A percentile compares a stretch with the other conserved stretches of the same genome.
phyloP scores from a whole-genome alignment of 2,113 vertebrate genomes.

The Pteruthius melanotis region DNA sequence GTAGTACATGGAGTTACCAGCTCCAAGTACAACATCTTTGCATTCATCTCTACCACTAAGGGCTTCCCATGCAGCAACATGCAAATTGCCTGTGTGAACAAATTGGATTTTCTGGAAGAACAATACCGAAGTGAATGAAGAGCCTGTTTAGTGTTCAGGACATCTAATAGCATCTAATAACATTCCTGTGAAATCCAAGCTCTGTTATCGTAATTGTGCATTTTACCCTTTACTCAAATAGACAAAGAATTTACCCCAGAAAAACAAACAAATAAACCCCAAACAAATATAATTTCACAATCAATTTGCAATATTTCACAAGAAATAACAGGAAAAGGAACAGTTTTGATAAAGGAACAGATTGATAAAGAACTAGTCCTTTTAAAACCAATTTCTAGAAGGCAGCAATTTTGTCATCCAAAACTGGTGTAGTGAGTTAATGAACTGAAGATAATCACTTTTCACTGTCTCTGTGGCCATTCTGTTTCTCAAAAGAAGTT shows the following conservation, averaged over 20 bases:
- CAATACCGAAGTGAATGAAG: neutral
- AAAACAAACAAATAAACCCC: neutral
- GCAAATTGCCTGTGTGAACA: neutral
- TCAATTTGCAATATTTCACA: neutral
- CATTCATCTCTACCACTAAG: neutral
- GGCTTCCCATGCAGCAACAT: neutral
- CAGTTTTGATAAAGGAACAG: neutral
- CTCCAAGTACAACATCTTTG: neutral
- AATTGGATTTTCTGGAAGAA: neutral
- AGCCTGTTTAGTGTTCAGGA: neutral
- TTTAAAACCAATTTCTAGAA: neutral
- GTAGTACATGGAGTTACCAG: neutral
- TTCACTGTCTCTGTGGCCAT: neutral
- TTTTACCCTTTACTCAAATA: neutral
- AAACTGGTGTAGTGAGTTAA: neutral
- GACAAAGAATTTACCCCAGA: neutral
- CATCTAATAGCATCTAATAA: neutral
- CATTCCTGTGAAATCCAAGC: neutral
- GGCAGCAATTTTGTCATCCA: neutral
- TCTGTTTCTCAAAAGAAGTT: neutral
- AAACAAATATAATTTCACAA: neutral
- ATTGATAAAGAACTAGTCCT: neutral
- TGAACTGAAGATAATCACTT: neutral
- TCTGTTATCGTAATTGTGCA: neutral
- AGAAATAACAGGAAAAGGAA: neutral